phyloP scores from a whole-genome alignment of 2,888 invertebrate genomes.

The Leptarthrus brevirostris region DNA sequence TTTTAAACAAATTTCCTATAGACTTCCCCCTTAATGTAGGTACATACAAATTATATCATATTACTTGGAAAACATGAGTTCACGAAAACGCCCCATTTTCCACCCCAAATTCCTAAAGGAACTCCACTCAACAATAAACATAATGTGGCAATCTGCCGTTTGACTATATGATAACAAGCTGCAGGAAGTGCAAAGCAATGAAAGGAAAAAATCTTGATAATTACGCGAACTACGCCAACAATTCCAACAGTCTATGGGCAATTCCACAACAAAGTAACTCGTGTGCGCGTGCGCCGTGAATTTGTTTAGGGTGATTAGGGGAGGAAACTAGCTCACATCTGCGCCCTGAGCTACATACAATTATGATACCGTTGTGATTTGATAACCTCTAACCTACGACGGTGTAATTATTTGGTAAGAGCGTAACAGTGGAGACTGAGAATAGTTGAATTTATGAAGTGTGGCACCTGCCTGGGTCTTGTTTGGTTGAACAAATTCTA shows the following conservation, averaged over 20 bases:
- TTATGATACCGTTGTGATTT: slow-evolving; percentile 12
- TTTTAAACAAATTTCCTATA: too few relatives aligned
- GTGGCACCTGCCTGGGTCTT: slow-evolving; percentile 24
- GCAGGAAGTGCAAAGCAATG: slow-evolving; percentile 31
- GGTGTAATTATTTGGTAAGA: slow-evolving; percentile 15
- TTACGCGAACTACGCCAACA: slow-evolving; percentile 36
- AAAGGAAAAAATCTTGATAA: slow-evolving; percentile 19
- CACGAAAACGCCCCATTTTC: not conserved
- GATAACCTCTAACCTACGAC: slow-evolving; percentile 21
- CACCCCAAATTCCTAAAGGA: not conserved
- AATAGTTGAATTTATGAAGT: slow-evolving; percentile 4
- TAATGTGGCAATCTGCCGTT: not conserved
- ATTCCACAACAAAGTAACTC: not conserved
- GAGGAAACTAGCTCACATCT: slow-evolving; percentile 34
- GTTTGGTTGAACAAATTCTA: slow-evolving; percentile 7
- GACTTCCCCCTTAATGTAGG: too few relatives aligned
- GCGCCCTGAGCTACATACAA: slow-evolving; percentile 14
- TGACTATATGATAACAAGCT: slow-evolving; percentile 31
- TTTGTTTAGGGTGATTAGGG: slow-evolving; percentile 45
- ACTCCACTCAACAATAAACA: not conserved
- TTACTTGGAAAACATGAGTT: too few relatives aligned
- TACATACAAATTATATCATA: too few relatives aligned
- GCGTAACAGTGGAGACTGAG: not conserved
- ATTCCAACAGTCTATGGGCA: slow-evolving; percentile 38
- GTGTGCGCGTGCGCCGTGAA: slow-evolving; percentile 24